Conservation (phyloP, 1,140 invertebrate species). For the Proctacanthus coquilletti region DNA sequence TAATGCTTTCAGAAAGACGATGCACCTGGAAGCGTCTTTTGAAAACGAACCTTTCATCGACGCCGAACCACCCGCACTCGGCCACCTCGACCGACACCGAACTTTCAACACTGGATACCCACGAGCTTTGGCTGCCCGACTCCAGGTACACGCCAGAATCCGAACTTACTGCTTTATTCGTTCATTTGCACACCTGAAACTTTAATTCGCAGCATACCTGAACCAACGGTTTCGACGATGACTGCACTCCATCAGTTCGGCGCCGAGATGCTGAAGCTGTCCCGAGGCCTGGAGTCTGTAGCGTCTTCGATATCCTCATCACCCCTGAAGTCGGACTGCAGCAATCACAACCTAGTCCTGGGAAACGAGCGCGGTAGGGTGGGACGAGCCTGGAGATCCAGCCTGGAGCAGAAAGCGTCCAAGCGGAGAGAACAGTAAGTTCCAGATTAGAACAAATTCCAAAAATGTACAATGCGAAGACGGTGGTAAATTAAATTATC, state of each 20-base stretch:
- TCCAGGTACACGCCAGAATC: slow-evolving; percentile 37
- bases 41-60: slow-evolving; percentile 34
- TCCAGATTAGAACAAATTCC: too few relatives aligned
- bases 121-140: slow-evolving; percentile 65
- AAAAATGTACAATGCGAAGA: too few relatives aligned
- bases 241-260: slow-evolving; percentile 67
- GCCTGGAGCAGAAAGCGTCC: too few relatives aligned
- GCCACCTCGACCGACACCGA: slow-evolving; percentile 66
- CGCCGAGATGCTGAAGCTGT: slow-evolving; percentile 65
- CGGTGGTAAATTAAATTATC: too few relatives aligned
- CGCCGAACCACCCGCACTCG: slow-evolving; percentile 51
- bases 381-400: too few relatives aligned
- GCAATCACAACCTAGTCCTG: too few relatives aligned
- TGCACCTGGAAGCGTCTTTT: slow-evolving; percentile 46
- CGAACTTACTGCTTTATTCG: too few relatives aligned
- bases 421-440: too few relatives aligned
- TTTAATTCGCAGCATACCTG: too few relatives aligned
- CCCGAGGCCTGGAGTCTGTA: slow-evolving; percentile 50
- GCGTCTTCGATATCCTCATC: slow-evolving; percentile 31
- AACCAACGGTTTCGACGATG: slow-evolving; percentile 62
- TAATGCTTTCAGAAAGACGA: slow-evolving; percentile 35
- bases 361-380: too few relatives aligned
- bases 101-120: slow-evolving; percentile 58
- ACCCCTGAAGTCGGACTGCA: too few relatives aligned
- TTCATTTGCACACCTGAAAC: too few relatives aligned